Conservation (phyloP, 2,888 invertebrate species). For the Mechanitis messenoides region DNA sequence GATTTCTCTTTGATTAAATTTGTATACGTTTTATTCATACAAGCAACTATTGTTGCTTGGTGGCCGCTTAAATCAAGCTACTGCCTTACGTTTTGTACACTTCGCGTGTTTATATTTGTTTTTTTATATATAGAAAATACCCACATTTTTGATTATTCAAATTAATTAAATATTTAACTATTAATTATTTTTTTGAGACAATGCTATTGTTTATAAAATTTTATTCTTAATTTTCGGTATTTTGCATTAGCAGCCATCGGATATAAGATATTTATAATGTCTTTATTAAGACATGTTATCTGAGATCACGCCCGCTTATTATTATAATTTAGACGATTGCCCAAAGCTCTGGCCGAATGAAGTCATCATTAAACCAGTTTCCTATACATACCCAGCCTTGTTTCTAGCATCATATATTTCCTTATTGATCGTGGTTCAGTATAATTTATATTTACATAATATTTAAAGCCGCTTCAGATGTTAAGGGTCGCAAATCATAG, state of each 20-base stretch:
- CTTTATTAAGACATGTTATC: constrained; percentile 71
- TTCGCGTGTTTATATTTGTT: constrained; percentile 28
- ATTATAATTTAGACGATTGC: constrained; percentile 75
- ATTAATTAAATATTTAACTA: not conserved
- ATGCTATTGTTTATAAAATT: not conserved
- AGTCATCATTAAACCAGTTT: constrained; percentile 61
- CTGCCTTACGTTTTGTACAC: constrained; percentile 41
- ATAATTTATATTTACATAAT: not conserved
- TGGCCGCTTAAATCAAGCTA: constrained; percentile 59
- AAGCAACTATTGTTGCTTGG: constrained; percentile 66
- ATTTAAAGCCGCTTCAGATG: constrained; percentile 41
- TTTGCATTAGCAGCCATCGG: constrained; percentile 56
- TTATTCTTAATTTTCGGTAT: constrained; percentile 47
- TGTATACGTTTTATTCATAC: constrained; percentile 76
- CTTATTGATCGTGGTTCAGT: not conserved
- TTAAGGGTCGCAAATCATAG: constrained; percentile 57
- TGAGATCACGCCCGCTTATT: constrained; percentile 73
- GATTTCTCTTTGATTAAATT: constrained; percentile 77
- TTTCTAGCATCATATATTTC: constrained; percentile 28
- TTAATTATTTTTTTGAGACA: not conserved
- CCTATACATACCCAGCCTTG: constrained; percentile 15
- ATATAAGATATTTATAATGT: constrained; percentile 74
- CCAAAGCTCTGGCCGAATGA: constrained; percentile 68
- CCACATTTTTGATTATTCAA: not conserved
- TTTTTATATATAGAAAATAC: not conserved